Evolutionary conservation across 2,113 vertebrate genomes (phyloP).

Genomic region (Aphelocoma coerulescens): DNA sequence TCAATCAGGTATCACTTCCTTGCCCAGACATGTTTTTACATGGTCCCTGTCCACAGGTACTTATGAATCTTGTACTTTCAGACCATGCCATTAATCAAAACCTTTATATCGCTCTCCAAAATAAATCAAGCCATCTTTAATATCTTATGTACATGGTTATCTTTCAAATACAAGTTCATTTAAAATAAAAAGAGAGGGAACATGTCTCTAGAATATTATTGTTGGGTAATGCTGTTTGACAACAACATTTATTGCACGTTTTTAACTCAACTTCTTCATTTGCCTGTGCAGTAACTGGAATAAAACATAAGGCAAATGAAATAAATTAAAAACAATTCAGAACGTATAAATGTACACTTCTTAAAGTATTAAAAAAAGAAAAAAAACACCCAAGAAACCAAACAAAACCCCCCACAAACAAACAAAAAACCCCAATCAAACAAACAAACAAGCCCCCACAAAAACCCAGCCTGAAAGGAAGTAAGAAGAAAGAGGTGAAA

Average conservation of each 20-base stretch:
- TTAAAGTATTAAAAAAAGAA: not conserved
- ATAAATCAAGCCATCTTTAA: not conserved
- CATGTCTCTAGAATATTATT: not conserved
- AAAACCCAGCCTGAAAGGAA: not conserved
- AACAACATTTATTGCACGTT: not conserved
- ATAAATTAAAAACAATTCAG: not conserved
- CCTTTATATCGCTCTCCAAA: not conserved
- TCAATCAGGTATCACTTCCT: not conserved
- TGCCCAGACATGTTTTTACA: not conserved
- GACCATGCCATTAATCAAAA: not conserved
- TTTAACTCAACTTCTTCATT: not conserved
- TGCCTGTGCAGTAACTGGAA: not conserved
- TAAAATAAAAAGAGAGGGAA: not conserved
- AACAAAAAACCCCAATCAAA: not conserved
- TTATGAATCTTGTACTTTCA: not conserved
- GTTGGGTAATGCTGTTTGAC: not conserved
- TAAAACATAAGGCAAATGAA: not conserved
- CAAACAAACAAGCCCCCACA: accelerated
- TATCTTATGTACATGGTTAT: not conserved
- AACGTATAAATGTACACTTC: not conserved
- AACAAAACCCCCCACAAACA: not conserved
- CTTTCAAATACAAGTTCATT: not conserved
- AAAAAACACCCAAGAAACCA: not conserved
- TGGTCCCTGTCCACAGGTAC: not conserved
- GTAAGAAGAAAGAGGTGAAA: not conserved